Percentiles rank a stretch among this genome's conserved stretches.
Evolutionary conservation across 2,113 vertebrate species (phyloP).

Genomic region (Fukomys damarensis): DNA sequence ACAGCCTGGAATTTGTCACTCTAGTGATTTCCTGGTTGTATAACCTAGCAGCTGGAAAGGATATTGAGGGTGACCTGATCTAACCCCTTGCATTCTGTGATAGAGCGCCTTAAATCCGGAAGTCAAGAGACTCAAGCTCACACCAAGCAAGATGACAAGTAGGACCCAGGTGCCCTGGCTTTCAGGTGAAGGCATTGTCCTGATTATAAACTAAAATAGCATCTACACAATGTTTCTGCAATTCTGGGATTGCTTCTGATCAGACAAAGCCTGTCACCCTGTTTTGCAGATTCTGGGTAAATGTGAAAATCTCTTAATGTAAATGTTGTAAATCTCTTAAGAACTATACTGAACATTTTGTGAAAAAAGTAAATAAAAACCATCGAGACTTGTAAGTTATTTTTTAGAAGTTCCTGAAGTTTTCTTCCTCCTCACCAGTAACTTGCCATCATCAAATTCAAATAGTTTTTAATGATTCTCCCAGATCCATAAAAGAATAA

Average conservation of each 20-base stretch:
- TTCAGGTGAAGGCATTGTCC: background rate
- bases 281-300: background rate
- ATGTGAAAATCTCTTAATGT: background rate
- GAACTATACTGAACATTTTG: background rate
- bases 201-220: background rate
- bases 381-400: background rate
- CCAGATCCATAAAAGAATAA: background rate
- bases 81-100: background rate
- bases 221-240: background rate
- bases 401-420: background rate
- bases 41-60: background rate
- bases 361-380: constrained; percentile 8
- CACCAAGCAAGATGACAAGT: background rate
- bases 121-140: background rate
- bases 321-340: background rate
- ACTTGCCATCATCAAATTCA: background rate
- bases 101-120: background rate
- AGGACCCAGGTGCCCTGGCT: background rate
- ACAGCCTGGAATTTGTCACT: background rate
- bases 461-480: background rate
- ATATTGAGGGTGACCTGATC: background rate
- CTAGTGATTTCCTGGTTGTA: background rate
- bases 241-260: background rate
- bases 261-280: background rate
- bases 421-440: background rate